Conservation (phyloP, 2,113 vertebrate genomes). For the Mugil cephalus region DNA sequence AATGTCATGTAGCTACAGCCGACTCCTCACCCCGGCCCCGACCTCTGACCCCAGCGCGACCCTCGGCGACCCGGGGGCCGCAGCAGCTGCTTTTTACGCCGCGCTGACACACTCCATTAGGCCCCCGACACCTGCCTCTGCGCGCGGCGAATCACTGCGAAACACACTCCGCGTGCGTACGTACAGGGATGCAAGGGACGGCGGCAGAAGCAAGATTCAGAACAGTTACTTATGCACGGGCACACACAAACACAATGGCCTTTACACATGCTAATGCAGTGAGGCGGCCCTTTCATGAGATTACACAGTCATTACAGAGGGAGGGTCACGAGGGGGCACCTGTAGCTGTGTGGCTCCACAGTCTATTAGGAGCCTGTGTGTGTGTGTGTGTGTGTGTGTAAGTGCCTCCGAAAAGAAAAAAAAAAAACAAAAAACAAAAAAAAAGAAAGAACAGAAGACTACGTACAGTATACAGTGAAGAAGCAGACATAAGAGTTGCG, state of each 20-base stretch:
- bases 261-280: slow-evolving; percentile 78
- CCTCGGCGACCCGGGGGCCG: slow-evolving; percentile 32
- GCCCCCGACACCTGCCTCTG: slow-evolving; percentile 71
- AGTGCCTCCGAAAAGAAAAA: too few relatives aligned
- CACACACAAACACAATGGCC: slow-evolving; percentile 69
- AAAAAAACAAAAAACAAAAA: slow-evolving; percentile 22
- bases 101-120: slow-evolving; percentile 70
- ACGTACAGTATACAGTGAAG: slow-evolving; percentile 30
- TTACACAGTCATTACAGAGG: slow-evolving; percentile 80
- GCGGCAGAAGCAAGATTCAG: slow-evolving; percentile 44
- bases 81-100: slow-evolving; percentile 74
- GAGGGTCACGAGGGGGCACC: slow-evolving; percentile 71
- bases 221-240: slow-evolving; percentile 49
- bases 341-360: slow-evolving; percentile 67
- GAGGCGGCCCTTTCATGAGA: slow-evolving; percentile 75
- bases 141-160: slow-evolving; percentile 26
- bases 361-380: slow-evolving; percentile 38
- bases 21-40: slow-evolving; percentile 66
- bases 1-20: slow-evolving; percentile 75
- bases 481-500: slow-evolving; percentile 38
- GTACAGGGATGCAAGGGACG: slow-evolving; percentile 35
- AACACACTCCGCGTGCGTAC: not conserved
- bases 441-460: slow-evolving; percentile 26
- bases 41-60: slow-evolving; percentile 66
- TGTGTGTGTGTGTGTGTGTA: slow-evolving; percentile 11